Evolutionary conservation across 2,797 vertebrate species (phyloP), one percentile per base, ranked within the genome.

Genomic region (Cygnus olor): DNA sequence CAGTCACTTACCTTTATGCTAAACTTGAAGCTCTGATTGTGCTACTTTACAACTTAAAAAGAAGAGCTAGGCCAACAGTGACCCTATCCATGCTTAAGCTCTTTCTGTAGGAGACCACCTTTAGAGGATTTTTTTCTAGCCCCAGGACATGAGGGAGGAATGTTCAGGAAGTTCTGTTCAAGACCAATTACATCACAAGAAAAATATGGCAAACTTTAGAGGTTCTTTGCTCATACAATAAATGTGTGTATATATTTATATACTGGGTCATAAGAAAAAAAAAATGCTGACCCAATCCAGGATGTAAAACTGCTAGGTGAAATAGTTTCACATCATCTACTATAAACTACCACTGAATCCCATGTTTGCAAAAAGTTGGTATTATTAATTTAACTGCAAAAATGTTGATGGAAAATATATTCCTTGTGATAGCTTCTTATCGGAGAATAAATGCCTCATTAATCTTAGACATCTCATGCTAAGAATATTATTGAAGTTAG

Each of bases 401-500:
- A 80, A 80, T 60, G 49, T 86, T 94, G 86, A 83, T 91, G 81
- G 83, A 71, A 97, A 96, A 94, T 82, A 40, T 61, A 85, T 92
- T 95, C 27, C 66, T 71, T 76, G 77, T 90, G 86, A 83, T 76
- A 63, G 54, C 78, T 96, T 92, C 94, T 94, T 95, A 95, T 90
- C 21, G 10, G 65, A 92, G 94, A 97, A 95, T 93, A 95, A 93
- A 87, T 78, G 80, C 94, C 88, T 97, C 92, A 93, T 96, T 97
- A 97, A 97, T 96, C 91, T 96, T 89, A 95, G 73, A 92, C 32
- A 81, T 85, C 95, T 91, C 92, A 96, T 76, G 95, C 97, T 96
- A 97, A 96, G 96, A 96, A 89, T 92, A 97, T 97, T 97, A 96
- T 95, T 95, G 97, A 97, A 96, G 91, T 92, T 94, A 86, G 95